Evolutionary conservation across 2,113 vertebrate species (phyloP), one percentile per base, ranked within the genome.

Genomic region (Catharus minimus): DNA sequence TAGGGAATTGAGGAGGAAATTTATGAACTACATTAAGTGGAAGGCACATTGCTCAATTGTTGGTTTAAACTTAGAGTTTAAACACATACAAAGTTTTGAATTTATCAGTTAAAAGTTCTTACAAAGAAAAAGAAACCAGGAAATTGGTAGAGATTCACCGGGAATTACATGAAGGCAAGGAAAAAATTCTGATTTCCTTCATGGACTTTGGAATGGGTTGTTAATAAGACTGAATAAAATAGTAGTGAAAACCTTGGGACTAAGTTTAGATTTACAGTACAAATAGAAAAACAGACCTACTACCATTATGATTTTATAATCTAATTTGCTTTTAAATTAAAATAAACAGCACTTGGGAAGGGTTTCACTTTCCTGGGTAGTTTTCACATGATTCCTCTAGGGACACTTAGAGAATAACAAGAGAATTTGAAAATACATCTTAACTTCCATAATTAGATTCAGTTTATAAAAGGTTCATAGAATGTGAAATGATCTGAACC

Each of bases 401-500:
- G 77, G 86, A 93, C 27, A 88, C 32, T 82, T 79, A 69, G 81
- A 89, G 52, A 92, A 74, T 84, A 95, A 87, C 46, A 93, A 79
- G 33, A 88, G 74, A 90, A 89, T 90, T 82, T 73, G 55, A 90
- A 95, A 92, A 94, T 56, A 82, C 39, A 82, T 94, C 76, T 89
- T 82, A 92, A 80, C 64, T 90, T 82, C 52, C 52, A 49, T 89
- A 93, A 95, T 94, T 87, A 89, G 28, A 92, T 94, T 93, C 71
- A 13, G 43, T 95, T 96, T 94, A 89, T 87, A 87, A 90, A 92
- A 79, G 78, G 86, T 87, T 92, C 86, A 87, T 60, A 76, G 64
- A 89, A 95, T 93, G 90, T 84, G 93, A 93, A 94, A 93, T 87
- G 74, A 93, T 87, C 75, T 95, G 93, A 91, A 82, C 78, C 52